Conservation (phyloP, 2,797 vertebrate genomes). For the Sebastes itinus region DNA sequence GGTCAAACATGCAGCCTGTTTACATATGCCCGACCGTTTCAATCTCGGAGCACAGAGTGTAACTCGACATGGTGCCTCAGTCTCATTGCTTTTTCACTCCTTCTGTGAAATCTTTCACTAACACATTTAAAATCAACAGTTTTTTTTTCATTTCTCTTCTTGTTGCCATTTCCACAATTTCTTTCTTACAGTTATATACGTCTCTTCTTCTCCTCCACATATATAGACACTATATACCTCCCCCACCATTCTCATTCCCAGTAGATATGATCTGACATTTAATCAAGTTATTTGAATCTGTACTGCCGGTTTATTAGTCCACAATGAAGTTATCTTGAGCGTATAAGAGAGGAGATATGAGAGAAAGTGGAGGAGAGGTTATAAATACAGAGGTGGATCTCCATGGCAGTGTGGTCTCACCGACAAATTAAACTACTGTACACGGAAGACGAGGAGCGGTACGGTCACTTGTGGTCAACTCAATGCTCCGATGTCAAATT, state of each 20-base stretch:
- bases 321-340: constrained; percentile 9
- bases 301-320: neutral
- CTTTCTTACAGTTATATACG: neutral
- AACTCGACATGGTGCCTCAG: constrained; percentile 69
- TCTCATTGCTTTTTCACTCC: constrained; percentile 61
- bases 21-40: constrained; percentile 77
- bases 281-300: constrained; percentile 27
- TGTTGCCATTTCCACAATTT: neutral
- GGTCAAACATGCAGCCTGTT: constrained; percentile 77
- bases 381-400: constrained; percentile 20
- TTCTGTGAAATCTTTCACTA: constrained; percentile 51
- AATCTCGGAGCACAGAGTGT: constrained; percentile 75
- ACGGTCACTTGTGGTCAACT: neutral
- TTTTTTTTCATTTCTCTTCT: constrained; percentile 12
- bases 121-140: constrained; percentile 47
- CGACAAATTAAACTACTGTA: constrained; percentile 19
- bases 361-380: neutral
- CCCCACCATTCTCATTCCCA: neutral
- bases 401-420: neutral
- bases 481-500: neutral
- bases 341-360: neutral
- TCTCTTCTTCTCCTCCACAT: neutral
- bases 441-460: neutral
- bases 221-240: neutral
- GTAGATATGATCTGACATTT: neutral